These are phyloP conservation scores for Taenioides sp. DNA, from an alignment of 2,797 vertebrate genomes.

Conservation along the genomic window DNA sequence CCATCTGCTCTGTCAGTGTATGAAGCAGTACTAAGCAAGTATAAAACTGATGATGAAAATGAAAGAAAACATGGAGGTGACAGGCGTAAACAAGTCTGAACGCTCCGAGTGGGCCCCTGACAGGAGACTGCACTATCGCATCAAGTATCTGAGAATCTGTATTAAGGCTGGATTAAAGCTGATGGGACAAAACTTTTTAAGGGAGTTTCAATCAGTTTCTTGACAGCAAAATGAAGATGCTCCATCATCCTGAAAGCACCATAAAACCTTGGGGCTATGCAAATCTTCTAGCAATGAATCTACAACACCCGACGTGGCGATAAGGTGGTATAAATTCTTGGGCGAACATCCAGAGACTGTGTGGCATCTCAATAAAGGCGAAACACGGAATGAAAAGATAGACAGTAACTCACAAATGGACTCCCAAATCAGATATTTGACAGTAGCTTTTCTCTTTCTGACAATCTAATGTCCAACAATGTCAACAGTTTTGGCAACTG, in stretches of 20 bases:
- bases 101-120: constrained; percentile 18
- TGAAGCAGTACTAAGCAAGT: constrained; percentile 8
- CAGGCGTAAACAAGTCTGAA: constrained; percentile 33
- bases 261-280: constrained; percentile 55
- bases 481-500: neutral
- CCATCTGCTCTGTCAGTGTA: constrained; percentile 3
- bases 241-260: constrained; percentile 41
- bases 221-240: constrained; percentile 50
- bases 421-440: constrained; percentile 16
- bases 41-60: constrained; percentile 18
- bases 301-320: constrained; percentile 34
- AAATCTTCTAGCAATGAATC: constrained; percentile 56
- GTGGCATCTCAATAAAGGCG: constrained; percentile 20
- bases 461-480: constrained; percentile 4
- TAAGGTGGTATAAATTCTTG: constrained; percentile 46
- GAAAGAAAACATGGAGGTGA: constrained; percentile 25
- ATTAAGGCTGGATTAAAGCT: constrained; percentile 14
- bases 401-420: constrained; percentile 26
- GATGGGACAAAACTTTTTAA: constrained; percentile 47
- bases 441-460: constrained; percentile 9
- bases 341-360: constrained; percentile 34
- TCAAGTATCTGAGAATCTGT: constrained; percentile 36
- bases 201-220: constrained; percentile 31
- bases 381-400: constrained; percentile 25
- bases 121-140: constrained; percentile 21